Evolutionary conservation across 2,797 vertebrate genomes (phyloP).

Genomic region (Amblyraja radiata): DNA sequence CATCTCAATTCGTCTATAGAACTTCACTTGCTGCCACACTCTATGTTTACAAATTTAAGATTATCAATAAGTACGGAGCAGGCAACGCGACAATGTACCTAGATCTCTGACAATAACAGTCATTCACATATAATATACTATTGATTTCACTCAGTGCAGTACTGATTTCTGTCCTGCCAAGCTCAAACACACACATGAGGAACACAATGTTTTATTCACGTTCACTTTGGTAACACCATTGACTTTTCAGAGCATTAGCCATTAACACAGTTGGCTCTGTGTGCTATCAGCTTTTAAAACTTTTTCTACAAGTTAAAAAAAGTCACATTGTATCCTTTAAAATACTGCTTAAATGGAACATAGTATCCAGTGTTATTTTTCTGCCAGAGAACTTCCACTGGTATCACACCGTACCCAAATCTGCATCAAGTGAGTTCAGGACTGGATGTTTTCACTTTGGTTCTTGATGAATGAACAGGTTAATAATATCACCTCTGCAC

Average conservation of each 20-base stretch:
- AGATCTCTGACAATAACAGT: not conserved
- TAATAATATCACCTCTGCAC: not conserved
- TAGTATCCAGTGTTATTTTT: not conserved
- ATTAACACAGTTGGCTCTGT: not conserved
- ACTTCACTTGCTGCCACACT: not conserved
- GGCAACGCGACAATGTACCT: not conserved
- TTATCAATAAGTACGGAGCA: not conserved
- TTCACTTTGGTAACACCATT: not conserved
- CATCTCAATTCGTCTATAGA: slow-evolving; percentile 17
- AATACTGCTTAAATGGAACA: not conserved
- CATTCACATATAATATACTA: not conserved
- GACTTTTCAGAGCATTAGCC: not conserved
- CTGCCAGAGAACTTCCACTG: not conserved
- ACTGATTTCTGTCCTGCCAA: not conserved
- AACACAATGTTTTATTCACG: not conserved
- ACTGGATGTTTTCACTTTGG: not conserved
- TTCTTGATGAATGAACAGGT: not conserved
- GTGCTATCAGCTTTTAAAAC: not conserved
- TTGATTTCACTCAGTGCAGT: not conserved
- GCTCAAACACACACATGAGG: not conserved
- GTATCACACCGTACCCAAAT: not conserved
- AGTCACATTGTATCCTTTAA: not conserved
- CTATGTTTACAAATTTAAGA: not conserved
- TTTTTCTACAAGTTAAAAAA: not conserved
- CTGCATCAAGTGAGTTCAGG: not conserved